Conservation (phyloP, 2,797 vertebrate genomes). For the Amblyraja radiata region DNA sequence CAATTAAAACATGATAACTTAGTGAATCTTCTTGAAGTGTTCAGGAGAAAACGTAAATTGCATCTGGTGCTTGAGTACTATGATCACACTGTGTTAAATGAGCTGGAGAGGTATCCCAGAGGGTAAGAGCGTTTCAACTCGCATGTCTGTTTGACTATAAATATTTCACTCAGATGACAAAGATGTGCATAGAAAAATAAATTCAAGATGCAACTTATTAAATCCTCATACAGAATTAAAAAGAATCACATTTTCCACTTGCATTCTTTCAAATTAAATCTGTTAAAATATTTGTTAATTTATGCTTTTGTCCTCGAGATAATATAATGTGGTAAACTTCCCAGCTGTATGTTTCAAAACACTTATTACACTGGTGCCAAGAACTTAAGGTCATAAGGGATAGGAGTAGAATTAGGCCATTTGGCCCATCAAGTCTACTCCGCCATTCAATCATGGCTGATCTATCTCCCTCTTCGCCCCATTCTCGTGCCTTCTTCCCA, state of each 20-base stretch:
- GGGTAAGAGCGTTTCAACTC: conserved; percentile 57
- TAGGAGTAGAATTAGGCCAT: too few relatives aligned
- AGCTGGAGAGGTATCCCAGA: conserved; percentile 73
- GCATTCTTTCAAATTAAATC: neutral
- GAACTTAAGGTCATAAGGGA: neutral
- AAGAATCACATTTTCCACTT: neutral
- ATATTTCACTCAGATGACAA: neutral
- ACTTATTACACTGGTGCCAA: neutral
- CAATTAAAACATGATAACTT: conserved; percentile 80
- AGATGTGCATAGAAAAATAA: neutral
- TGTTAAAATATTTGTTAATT: neutral
- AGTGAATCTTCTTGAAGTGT: conserved; percentile 79
- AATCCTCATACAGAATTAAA: too few relatives aligned
- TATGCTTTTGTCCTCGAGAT: neutral
- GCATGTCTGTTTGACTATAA: neutral
- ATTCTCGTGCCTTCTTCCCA: too few relatives aligned
- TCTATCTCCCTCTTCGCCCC: too few relatives aligned
- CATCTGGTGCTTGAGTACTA: conserved; percentile 85
- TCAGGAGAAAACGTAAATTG: conserved; percentile 74
- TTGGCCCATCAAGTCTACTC: too few relatives aligned
- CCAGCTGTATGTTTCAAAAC: neutral
- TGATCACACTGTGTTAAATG: conserved; percentile 79
- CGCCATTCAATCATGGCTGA: too few relatives aligned
- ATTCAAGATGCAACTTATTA: neutral
- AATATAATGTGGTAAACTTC: neutral